Conservation (phyloP, 1,140 invertebrate genomes). For the Drosophila nasuta region DNA sequence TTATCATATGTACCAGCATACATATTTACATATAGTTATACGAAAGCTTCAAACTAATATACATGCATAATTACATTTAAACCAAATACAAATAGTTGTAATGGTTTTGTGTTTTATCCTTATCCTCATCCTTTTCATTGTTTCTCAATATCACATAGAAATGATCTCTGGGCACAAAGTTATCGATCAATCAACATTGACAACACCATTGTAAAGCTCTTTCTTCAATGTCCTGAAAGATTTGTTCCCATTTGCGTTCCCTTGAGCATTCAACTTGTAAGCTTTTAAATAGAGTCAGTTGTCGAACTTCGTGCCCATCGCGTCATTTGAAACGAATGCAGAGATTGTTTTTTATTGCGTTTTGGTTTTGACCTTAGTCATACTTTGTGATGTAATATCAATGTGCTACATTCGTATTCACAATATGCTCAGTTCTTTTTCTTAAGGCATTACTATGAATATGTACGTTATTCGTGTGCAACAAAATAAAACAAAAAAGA, state of each 20-base stretch:
- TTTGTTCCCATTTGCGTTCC: neutral
- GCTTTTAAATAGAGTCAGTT: too few species aligned
- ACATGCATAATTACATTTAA: slow-evolving; percentile 49
- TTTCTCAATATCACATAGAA: neutral
- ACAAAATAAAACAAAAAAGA: neutral
- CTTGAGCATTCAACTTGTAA: too few species aligned
- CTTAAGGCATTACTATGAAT: slow-evolving; percentile 28
- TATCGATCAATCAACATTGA: neutral
- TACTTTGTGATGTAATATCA: slow-evolving; percentile 39
- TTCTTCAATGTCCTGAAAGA: neutral
- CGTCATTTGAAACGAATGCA: slow-evolving; percentile 23
- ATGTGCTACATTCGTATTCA: slow-evolving; percentile 31
- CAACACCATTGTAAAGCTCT: neutral
- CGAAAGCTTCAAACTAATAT: slow-evolving; percentile 62
- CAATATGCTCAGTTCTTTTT: slow-evolving; percentile 36
- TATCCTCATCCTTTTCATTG: slow-evolving; percentile 14
- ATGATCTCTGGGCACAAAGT: slow-evolving; percentile 38
- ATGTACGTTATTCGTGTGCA: slow-evolving; percentile 33
- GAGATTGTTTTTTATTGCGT: slow-evolving; percentile 29
- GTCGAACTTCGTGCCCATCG: slow-evolving; percentile 23
- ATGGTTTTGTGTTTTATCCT: slow-evolving; percentile 20
- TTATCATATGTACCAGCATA: slow-evolving; percentile 55
- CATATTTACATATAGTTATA: slow-evolving; percentile 58
- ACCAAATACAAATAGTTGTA: slow-evolving; percentile 61
- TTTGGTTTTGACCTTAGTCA: slow-evolving; percentile 34